phyloP scores from a whole-genome alignment of 2,113 vertebrate species.

The Stigmatopora argus region DNA sequence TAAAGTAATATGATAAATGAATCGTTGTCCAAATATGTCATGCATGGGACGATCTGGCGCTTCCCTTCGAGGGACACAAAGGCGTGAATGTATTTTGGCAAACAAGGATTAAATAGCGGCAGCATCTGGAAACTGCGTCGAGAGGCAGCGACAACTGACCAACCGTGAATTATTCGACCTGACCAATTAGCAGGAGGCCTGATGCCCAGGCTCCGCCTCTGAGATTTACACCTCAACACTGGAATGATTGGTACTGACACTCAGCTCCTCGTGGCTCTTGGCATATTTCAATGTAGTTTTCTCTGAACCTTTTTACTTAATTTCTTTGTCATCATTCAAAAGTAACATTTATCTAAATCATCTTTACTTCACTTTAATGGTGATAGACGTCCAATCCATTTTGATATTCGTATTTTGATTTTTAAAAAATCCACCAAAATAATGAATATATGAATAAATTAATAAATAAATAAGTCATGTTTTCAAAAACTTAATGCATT shows the following conservation, averaged over 20 bases:
- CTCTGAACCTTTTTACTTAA: no score
- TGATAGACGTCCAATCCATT: no score
- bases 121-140: constrained; percentile 71
- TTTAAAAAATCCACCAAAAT: no score
- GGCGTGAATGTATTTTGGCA: constrained; percentile 51
- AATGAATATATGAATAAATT: no score
- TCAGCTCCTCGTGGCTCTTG: background rate
- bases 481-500: no score
- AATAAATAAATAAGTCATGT: no score
- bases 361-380: no score
- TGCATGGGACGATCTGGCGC: constrained; percentile 63
- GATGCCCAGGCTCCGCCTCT: constrained; percentile 58
- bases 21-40: constrained; percentile 32
- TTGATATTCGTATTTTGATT: no score
- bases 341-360: no score
- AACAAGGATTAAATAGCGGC: constrained; percentile 42
- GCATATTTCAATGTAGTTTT: background rate
- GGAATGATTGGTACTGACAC: constrained; percentile 16
- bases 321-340: no score
- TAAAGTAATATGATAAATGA: background rate
- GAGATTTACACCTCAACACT: constrained; percentile 20
- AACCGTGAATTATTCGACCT: constrained; percentile 74
- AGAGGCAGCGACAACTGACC: constrained; percentile 55
- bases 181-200: constrained; percentile 76
- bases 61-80: constrained; percentile 34